Evolutionary conservation across 2,113 vertebrate species (phyloP), one percentile per base, ranked within the genome.

Genomic region (Rhipidura dahli): DNA sequence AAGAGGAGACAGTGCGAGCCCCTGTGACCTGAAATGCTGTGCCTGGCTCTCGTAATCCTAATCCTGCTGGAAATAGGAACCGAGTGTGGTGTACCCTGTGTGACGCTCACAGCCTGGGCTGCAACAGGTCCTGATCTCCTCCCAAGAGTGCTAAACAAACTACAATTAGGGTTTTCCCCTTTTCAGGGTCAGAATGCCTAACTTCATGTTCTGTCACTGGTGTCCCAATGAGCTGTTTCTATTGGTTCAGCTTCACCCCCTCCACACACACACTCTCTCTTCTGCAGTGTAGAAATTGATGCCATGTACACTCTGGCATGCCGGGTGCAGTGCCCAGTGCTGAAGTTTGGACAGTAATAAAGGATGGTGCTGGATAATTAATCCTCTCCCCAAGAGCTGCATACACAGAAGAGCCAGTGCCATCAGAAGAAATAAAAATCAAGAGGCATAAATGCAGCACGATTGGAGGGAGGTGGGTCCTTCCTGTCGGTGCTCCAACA

Each of bases 11-110:
- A 19, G 27, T 12, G n/a, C 1, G 0, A 31, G 39, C 45, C 37
- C 12, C 81, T 28, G 59, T 23, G 89, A 68, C 87, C 83, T 45
- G 77, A 87, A 69, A 31, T 6, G 73, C 65, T 42, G 47, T 26
- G 30, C 44, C 73, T 16, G 24, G 6, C 51, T 39, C 57, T 30
- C 2, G 0, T 68, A 87, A 87, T 75, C 93, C 93, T 76, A 81
- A 87, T 75, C 82, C 84, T n/a, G 78, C 73, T 64, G 87, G 30
- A 89, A 78, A 49, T 11, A 54, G 81, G 77, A 70, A 35, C 51
- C 0, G 1, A 54, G 59, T 0, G 35, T 28, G 20, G 40, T 0
- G 0, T 2, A 4, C 20, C 9, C 50, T 1, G 40, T 1, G 0
- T 9, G 47, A 28, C 1, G 0, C 57, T 45, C 30, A 1, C 69